Percentiles rank a stretch among this genome's conserved stretches.
phyloP scores from a whole-genome alignment of 2,888 invertebrate genomes.

The Meteorus cinctellus region DNA sequence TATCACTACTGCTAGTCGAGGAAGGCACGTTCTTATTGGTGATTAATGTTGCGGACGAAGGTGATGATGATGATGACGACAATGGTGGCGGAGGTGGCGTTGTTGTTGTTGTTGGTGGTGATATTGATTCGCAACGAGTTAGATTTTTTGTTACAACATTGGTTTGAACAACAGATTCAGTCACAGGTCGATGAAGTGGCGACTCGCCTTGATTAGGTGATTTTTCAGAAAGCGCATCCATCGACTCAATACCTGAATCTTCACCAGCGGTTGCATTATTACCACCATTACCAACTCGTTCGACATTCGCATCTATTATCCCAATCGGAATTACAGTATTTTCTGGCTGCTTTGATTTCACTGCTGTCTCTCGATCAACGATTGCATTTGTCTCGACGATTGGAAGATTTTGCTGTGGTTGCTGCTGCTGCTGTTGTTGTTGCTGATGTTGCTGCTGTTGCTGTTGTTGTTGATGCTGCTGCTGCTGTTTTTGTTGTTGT shows the following conservation, averaged over 20 bases:
- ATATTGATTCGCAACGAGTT: constrained; percentile 43
- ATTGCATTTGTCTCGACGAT: background rate
- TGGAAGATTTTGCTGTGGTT: constrained; percentile 7
- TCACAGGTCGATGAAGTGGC: constrained; percentile 75
- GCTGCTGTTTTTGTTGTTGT: constrained; percentile 26
- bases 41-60: constrained; percentile 62
- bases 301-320: constrained; percentile 58
- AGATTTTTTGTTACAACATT: constrained; percentile 21
- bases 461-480: constrained; percentile 15
- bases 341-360: constrained; percentile 41
- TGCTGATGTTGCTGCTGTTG: constrained; percentile 25
- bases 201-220: constrained; percentile 91
- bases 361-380: constrained; percentile 9
- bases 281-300: constrained; percentile 59
- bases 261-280: constrained; percentile 79
- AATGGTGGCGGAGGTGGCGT: constrained; percentile 42
- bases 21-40: constrained; percentile 74
- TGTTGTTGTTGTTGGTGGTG: constrained; percentile 47
- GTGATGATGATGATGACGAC: constrained; percentile 43
- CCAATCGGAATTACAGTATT: constrained; percentile 57
- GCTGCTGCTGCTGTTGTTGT: constrained; percentile 1
- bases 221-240: constrained; percentile 95
- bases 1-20: constrained; percentile 71
- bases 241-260: constrained; percentile 93
- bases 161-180: constrained; percentile 57